Percentiles rank a stretch among this genome's conserved stretches.
Conservation (phyloP, 2,797 vertebrate genomes). For the Trachurus trachurus region DNA sequence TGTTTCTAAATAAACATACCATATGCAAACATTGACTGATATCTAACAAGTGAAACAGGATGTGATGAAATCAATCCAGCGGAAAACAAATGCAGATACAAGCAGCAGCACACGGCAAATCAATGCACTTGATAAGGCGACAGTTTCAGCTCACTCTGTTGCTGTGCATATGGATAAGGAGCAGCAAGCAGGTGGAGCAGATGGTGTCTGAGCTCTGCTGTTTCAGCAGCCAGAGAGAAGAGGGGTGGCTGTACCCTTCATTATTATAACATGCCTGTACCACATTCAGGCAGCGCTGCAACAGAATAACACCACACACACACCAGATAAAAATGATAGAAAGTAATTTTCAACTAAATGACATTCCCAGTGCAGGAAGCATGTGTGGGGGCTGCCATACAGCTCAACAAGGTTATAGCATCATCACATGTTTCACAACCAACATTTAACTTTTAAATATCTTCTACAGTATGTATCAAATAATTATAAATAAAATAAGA, state of each 20-base stretch:
- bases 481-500: too few species aligned
- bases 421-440: too few species aligned
- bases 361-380: not conserved
- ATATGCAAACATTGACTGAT: not conserved
- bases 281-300: slow-evolving; percentile 10
- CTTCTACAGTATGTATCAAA: too few species aligned
- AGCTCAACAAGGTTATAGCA: not conserved
- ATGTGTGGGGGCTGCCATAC: not conserved
- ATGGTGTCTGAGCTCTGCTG: slow-evolving; percentile 64
- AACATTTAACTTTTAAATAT: too few species aligned
- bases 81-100: slow-evolving; percentile 4
- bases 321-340: not conserved
- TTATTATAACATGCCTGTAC: slow-evolving; percentile 5
- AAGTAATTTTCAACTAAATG: not conserved
- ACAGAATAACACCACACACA: not conserved
- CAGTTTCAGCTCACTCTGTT: slow-evolving; percentile 20
- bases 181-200: slow-evolving; percentile 52
- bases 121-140: slow-evolving; percentile 34
- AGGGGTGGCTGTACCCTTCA: slow-evolving; percentile 35
- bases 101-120: slow-evolving; percentile 26
- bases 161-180: slow-evolving; percentile 46
- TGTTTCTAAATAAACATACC: not conserved
- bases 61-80: not conserved
- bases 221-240: slow-evolving; percentile 18
- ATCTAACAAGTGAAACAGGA: not conserved